Evolutionary conservation across 2,113 vertebrate species (phyloP).

Genomic region (Dolichallabes microphthalmus): DNA sequence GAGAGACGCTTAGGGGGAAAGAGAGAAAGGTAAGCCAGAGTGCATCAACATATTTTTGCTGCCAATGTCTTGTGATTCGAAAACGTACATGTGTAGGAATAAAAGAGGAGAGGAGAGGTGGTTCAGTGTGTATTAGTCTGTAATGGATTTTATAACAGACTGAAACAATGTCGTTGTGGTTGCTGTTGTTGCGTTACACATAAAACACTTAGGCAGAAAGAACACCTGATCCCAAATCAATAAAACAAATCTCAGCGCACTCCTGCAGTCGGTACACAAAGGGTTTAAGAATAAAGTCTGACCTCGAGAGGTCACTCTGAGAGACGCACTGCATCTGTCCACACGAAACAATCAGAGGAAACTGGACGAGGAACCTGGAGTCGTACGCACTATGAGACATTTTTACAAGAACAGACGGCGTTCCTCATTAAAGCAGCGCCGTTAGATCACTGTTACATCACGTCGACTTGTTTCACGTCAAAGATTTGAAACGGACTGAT

Average conservation of each 20-base stretch:
- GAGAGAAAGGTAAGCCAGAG: constrained; percentile 4
- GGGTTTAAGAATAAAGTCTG: constrained; percentile 26
- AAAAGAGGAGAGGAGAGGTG: not conserved
- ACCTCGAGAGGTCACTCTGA: constrained; percentile 8
- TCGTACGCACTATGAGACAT: not conserved
- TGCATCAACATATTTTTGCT: not conserved
- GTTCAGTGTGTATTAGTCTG: not conserved
- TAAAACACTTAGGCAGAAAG: not conserved
- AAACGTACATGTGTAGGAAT: not conserved
- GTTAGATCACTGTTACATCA: constrained; percentile 5
- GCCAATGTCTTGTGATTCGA: not conserved
- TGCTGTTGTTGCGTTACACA: constrained; percentile 13
- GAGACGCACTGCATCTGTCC: constrained; percentile 10
- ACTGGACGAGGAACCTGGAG: not conserved
- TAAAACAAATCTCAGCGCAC: not conserved
- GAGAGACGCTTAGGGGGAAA: not conserved
- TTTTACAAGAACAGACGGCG: not conserved
- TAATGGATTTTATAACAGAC: not conserved
- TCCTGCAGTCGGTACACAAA: constrained; percentile 32
- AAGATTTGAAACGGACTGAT: not conserved
- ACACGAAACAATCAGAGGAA: constrained; percentile 30
- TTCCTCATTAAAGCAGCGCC: not conserved
- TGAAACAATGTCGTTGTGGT: not conserved
- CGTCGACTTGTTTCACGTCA: not conserved
- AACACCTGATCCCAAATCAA: not conserved